Conservation (phyloP, 2,888 invertebrate genomes). For the Latrodectus elegans region DNA sequence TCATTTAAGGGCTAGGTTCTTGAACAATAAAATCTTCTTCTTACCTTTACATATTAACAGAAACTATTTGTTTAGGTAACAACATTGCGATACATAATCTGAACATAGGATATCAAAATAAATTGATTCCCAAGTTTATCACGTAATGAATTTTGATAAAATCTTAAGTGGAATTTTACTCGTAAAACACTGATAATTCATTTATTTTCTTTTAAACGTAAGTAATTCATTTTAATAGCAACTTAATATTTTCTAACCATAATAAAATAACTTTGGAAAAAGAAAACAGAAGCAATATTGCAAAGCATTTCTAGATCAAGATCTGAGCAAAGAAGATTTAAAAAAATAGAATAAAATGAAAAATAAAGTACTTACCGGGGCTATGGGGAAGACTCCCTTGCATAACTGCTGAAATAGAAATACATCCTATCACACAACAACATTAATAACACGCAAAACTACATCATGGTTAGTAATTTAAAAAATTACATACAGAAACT, state of each 20-base stretch:
- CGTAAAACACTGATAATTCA: too few species aligned
- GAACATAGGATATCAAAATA: background rate
- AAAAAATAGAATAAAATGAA: background rate
- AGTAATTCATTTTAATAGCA: too few species aligned
- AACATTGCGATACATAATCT: slow-evolving; percentile 1
- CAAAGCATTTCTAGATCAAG: too few species aligned
- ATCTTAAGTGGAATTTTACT: too few species aligned
- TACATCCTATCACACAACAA: slow-evolving; percentile 31
- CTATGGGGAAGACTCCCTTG: slow-evolving; percentile 68
- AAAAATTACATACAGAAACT: background rate
- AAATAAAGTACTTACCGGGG: slow-evolving; percentile 61
- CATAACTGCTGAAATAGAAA: slow-evolving; percentile 66
- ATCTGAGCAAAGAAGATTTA: too few species aligned
- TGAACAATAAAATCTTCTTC: slow-evolving; percentile 50
- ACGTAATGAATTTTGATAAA: too few species aligned
- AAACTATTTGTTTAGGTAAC: slow-evolving; percentile 28
- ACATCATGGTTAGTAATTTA: background rate
- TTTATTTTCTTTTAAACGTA: too few species aligned
- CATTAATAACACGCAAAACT: background rate
- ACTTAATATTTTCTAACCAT: too few species aligned
- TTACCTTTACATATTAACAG: slow-evolving; percentile 34
- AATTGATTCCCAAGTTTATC: too few species aligned
- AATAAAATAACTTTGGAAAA: too few species aligned
- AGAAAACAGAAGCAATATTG: too few species aligned
- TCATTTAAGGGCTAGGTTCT: slow-evolving; percentile 10